Base-by-base conservation (phyloP, 2,888 invertebrate species). In the Heteromurus nitidus region DNA sequence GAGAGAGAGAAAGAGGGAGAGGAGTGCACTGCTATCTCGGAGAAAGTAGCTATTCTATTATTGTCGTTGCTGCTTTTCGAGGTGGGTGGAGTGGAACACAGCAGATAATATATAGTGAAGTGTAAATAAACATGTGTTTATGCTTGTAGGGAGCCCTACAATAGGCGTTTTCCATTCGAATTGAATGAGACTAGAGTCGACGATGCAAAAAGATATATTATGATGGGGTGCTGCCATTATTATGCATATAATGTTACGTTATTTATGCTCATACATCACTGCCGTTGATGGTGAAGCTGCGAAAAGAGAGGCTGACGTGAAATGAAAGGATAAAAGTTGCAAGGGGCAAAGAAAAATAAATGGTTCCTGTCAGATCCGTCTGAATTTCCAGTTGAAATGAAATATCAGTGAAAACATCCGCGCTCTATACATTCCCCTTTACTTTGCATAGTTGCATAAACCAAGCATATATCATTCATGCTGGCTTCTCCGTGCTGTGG, bases 101-200 rank as follows among this genome's bases (percentile, higher is more conserved):
- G 55, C 28, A 50, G 53, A 79, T 79, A 79, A 79, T 64, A 58
- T 72, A 79, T 67, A 47, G 72, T 75, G 79, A 82, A 80, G 79
- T 82, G 82, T 82, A 82, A 82, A 82, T 82, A 82, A 81, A 83
- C 83, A 83, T 83, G 83, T 83, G 83, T 83, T 83, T 83, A 83
- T 77, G 68, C 68, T 64, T 83, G 72, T 73, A 73, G 24, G 55
- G 47, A 58, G 47, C 67, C 67, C 65, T 44, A 72, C 58, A 76
- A 76, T 44, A 80, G 60, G 69, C 55, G 55, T 72, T 26, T 83
- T 81, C 76, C 67, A 26, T 77, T 69, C 60, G 75, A 81, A 77
- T 80, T 83, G 81, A 83, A 82, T 80, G 79, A 69, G 82, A 79
- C 79, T 77, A 72, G 74, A 64, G 7, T 28, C 50, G 22, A 73